These are phyloP conservation scores for Brachionus koreanus DNA, from an alignment of 1,140 invertebrate species.

Conservation along the genomic window DNA sequence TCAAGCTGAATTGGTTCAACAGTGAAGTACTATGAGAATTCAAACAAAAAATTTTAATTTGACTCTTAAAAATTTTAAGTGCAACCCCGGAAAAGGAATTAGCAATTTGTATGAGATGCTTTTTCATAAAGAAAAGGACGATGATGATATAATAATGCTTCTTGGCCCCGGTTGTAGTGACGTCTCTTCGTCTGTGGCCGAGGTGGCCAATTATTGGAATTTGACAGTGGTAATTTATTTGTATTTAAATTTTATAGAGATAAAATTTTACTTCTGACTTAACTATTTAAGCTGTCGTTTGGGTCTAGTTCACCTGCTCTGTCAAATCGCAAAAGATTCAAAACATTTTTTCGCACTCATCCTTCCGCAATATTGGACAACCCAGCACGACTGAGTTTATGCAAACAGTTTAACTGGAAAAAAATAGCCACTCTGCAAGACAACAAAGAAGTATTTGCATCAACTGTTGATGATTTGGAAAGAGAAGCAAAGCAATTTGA, in stretches of 20 bases:
- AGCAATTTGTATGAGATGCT: constrained; percentile 97
- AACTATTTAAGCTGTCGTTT: constrained; percentile 76
- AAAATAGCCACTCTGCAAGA: constrained; percentile 93
- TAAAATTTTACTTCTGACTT: constrained; percentile 37
- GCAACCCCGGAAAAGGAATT: constrained; percentile 91
- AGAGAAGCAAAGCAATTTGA: constrained; percentile 82
- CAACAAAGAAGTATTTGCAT: constrained; percentile 80
- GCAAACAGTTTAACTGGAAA: constrained; percentile 95
- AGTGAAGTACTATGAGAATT: constrained; percentile 73
- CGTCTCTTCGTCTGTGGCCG: constrained; percentile 97
- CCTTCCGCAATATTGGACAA: constrained; percentile 98
- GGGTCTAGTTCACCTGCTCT: constrained; percentile 94
- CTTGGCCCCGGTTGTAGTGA: constrained; percentile 89
- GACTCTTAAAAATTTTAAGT: constrained; percentile 65
- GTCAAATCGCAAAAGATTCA: constrained; percentile 93
- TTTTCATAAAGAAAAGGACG: constrained; percentile 69
- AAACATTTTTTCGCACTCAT: constrained; percentile 95
- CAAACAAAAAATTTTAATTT: neutral
- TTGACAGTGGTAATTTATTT: constrained; percentile 78
- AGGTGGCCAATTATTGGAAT: constrained; percentile 99
- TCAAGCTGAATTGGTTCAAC: constrained; percentile 89
- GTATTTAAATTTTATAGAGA: neutral
- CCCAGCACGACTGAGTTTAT: constrained; percentile 89
- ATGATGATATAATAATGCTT: constrained; percentile 77
- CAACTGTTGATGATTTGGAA: constrained; percentile 96